A percentile compares a stretch with the other conserved stretches of the same genome.
Conservation (phyloP, 1,140 invertebrate species). For the Globodera ellingtonae region DNA sequence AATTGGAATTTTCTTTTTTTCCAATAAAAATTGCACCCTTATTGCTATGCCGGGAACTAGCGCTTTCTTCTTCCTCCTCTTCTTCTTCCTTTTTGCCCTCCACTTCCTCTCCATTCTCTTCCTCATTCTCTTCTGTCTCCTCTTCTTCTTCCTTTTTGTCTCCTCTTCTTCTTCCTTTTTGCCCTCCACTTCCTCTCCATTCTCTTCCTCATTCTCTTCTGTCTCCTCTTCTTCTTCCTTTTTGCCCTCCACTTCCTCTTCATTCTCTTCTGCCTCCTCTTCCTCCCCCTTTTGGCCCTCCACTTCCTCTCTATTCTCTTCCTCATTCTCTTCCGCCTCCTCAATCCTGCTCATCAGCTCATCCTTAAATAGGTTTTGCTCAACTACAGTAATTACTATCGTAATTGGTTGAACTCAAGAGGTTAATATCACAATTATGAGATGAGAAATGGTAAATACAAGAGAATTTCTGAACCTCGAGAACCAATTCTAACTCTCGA, state of each 20-base stretch:
- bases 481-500: no score
- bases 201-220: neutral
- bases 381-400: no score
- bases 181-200: neutral
- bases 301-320: neutral
- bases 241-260: neutral
- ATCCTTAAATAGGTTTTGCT: neutral
- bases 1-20: neutral
- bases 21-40: no score
- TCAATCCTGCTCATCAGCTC: neutral
- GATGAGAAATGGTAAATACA: no score
- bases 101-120: neutral
- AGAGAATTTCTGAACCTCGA: no score
- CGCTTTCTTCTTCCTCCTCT: neutral
- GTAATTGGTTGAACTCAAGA: no score
- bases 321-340: slow-evolving; percentile 2
- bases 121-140: neutral
- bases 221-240: neutral
- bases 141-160: neutral
- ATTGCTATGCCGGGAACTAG: neutral
- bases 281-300: neutral
- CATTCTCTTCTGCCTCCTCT: neutral
- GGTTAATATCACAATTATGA: no score
- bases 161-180: neutral
- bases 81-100: neutral